Percentiles rank a stretch among this genome's conserved stretches.
phyloP scores from a whole-genome alignment of 37 sponge, comb jelly and placozoan genomes.

The Haliclona indistincta region DNA sequence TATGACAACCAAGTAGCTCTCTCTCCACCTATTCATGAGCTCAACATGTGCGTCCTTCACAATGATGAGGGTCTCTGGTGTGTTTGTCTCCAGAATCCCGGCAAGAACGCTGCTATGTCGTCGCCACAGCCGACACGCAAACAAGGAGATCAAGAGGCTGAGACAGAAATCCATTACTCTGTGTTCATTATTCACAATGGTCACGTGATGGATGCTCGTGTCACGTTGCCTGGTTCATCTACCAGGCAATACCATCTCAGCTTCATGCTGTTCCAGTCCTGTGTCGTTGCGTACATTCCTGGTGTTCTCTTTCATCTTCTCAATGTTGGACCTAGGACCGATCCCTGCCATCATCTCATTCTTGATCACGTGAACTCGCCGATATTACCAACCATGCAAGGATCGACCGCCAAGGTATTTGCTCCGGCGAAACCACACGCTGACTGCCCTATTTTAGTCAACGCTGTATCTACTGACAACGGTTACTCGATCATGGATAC shows the following conservation, averaged over 20 bases:
- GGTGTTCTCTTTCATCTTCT: constrained; percentile 57
- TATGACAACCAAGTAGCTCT: constrained; percentile 43
- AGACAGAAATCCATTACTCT: constrained; percentile 51
- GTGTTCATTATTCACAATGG: constrained; percentile 70
- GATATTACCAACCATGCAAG: background rate
- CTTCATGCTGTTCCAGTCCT: constrained; percentile 54
- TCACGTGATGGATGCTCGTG: constrained; percentile 41
- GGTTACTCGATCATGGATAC: constrained; percentile 30
- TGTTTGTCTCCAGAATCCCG: constrained; percentile 63
- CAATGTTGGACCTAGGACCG: constrained; percentile 49
- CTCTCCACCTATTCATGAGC: constrained; percentile 25
- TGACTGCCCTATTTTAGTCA: background rate
- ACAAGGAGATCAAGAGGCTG: background rate
- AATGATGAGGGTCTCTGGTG: constrained; percentile 58
- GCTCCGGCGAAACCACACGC: too few species aligned
- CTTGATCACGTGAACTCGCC: constrained; percentile 25
- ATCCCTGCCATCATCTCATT: constrained; percentile 69
- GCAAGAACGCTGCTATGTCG: constrained; percentile 14
- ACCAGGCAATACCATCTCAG: constrained; percentile 15
- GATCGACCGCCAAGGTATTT: background rate
- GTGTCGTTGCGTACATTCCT: constrained; percentile 57
- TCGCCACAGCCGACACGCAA: background rate
- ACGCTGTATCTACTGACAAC: constrained; percentile 15
- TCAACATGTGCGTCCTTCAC: constrained; percentile 58
- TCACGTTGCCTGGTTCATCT: constrained; percentile 22